Evolutionary conservation across 2,888 invertebrate species (phyloP).

Genomic region (Heteromurus nitidus): DNA sequence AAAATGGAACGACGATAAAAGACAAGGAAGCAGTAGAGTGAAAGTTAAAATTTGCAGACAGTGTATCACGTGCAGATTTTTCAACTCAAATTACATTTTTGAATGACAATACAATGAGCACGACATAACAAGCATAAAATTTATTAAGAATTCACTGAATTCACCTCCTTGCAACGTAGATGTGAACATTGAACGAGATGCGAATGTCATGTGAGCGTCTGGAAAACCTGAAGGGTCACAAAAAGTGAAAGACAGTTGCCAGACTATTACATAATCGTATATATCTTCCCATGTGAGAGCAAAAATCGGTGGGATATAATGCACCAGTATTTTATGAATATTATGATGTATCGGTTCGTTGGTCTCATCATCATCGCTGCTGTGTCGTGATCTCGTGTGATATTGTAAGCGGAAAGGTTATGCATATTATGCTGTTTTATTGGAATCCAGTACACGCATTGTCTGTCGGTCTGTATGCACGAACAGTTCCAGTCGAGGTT

Average conservation of each 20-base stretch:
- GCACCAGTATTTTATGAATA: too few species aligned
- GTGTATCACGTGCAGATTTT: too few species aligned
- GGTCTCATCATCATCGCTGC: constrained; percentile 33
- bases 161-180: too few species aligned
- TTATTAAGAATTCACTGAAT: neutral
- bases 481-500: constrained; percentile 4
- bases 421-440: constrained; percentile 38
- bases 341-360: constrained; percentile 53
- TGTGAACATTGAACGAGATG: too few species aligned
- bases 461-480: constrained; percentile 18
- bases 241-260: constrained; percentile 7
- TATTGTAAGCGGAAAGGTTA: constrained; percentile 28
- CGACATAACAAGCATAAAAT: too few species aligned
- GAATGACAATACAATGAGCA: too few species aligned
- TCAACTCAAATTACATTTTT: too few species aligned
- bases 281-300: too few species aligned
- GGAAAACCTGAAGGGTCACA: constrained; percentile 26
- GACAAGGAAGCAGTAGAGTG: too few species aligned
- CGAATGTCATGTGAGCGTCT: constrained; percentile 1
- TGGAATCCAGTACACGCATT: constrained; percentile 47
- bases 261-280: constrained; percentile 28
- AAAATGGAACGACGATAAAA: too few species aligned
- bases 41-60: too few species aligned
- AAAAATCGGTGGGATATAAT: too few species aligned
- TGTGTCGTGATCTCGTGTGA: constrained; percentile 27